These are phyloP conservation scores for Myiothlypis coronata DNA, from an alignment of 2,797 vertebrate species.

Conservation along the genomic window DNA sequence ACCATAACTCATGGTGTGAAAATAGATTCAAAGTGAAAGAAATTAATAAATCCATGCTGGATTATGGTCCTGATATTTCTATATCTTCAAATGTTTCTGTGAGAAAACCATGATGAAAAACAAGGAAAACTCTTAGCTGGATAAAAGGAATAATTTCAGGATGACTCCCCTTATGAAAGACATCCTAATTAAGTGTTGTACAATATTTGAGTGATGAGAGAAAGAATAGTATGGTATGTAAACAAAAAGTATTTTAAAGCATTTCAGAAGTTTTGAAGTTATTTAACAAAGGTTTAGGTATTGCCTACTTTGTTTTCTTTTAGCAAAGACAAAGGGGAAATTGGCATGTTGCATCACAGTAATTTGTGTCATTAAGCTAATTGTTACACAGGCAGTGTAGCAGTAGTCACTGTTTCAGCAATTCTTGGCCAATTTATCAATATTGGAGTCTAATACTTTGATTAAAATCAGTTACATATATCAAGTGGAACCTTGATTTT, in stretches of 20 bases:
- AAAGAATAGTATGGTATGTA: background rate
- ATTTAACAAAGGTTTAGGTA: background rate
- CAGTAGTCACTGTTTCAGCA: background rate
- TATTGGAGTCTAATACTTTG: background rate
- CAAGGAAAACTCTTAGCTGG: background rate
- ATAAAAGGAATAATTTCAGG: background rate
- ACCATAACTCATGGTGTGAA: background rate
- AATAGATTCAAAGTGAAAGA: background rate
- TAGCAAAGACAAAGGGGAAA: background rate
- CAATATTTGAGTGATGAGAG: background rate
- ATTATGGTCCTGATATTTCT: background rate
- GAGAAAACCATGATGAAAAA: background rate
- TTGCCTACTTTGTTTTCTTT: background rate
- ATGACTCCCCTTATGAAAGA: background rate
- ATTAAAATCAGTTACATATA: background rate
- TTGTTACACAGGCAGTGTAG: background rate
- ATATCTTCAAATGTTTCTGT: background rate
- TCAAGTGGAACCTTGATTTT: background rate
- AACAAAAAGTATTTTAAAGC: background rate
- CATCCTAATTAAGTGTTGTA: background rate
- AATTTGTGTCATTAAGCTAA: background rate
- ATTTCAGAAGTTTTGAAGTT: background rate
- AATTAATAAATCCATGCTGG: background rate
- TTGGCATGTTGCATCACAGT: background rate
- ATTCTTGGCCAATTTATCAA: background rate